Conservation (phyloP, 2,888 invertebrate species). For the Augochlorella aurata region DNA sequence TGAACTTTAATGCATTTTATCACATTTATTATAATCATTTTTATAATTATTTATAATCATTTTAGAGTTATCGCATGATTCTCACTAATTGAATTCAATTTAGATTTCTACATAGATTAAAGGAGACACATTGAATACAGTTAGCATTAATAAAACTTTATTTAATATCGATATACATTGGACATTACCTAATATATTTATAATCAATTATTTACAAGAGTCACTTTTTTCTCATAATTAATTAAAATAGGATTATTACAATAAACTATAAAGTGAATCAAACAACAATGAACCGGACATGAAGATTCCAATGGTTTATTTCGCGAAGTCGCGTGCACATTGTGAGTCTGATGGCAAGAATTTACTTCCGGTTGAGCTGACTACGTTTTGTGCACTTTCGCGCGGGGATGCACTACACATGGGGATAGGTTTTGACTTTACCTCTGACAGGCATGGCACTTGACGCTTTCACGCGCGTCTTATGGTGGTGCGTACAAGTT, state of each 20-base stretch:
- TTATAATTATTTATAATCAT: too few species aligned
- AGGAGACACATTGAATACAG: not conserved
- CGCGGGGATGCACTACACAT: conserved; percentile 44
- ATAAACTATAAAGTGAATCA: conserved; percentile 79
- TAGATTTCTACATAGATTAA: not conserved
- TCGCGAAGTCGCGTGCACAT: conserved; percentile 48
- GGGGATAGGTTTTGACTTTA: conserved; percentile 49
- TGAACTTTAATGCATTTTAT: too few species aligned
- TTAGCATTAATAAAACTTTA: conserved; percentile 74
- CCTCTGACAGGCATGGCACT: conserved; percentile 76
- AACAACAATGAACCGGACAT: conserved; percentile 73
- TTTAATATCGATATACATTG: conserved; percentile 71
- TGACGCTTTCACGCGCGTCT: conserved; percentile 57
- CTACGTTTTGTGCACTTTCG: conserved; percentile 41
- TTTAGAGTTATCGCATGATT: too few species aligned
- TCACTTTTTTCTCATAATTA: conserved; percentile 68
- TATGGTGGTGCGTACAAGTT: conserved; percentile 21
- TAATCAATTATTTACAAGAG: conserved; percentile 76
- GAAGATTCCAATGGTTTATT: conserved; percentile 50
- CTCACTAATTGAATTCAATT: too few species aligned
- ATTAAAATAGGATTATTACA: conserved; percentile 76
- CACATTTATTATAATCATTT: too few species aligned
- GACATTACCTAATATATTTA: conserved; percentile 66
- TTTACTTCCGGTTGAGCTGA: conserved; percentile 59
- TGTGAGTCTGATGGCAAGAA: conserved; percentile 68